Percentiles rank a stretch among this genome's conserved stretches.
These are phyloP conservation scores for Picus viridis DNA, from an alignment of 2,797 vertebrate genomes.

Conservation along the genomic window DNA sequence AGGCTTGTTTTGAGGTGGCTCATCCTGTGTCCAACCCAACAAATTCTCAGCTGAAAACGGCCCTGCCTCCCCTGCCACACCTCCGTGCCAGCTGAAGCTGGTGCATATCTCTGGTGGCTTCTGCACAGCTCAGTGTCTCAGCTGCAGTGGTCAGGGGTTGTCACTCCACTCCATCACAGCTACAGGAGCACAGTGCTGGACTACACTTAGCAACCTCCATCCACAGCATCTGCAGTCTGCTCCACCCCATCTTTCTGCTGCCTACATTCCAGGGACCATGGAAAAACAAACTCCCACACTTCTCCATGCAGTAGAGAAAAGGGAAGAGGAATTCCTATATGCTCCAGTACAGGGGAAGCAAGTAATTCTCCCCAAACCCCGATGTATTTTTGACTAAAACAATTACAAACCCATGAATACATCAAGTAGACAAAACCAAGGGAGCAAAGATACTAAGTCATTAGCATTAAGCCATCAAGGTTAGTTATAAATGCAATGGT, in stretches of 20 bases:
- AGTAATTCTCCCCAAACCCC: background rate
- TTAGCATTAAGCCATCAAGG: background rate
- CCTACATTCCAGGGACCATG: constrained; percentile 27
- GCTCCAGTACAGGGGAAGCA: background rate
- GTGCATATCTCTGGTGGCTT: background rate
- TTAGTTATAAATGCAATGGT: background rate
- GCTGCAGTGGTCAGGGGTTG: background rate
- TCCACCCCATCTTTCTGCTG: constrained; percentile 63
- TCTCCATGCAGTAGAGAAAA: background rate
- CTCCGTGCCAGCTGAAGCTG: background rate
- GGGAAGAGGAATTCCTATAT: background rate
- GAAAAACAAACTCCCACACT: constrained; percentile 40
- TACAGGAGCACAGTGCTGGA: background rate
- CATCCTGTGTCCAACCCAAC: background rate
- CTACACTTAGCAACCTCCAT: background rate
- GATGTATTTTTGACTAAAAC: background rate
- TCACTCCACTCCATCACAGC: background rate
- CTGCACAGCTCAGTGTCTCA: background rate
- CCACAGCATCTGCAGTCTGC: constrained; percentile 40
- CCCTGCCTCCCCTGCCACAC: background rate
- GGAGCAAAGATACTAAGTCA: background rate
- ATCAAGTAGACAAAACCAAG: background rate
- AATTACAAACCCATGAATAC: background rate
- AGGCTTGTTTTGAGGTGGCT: background rate
- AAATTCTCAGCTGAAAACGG: background rate